Base-by-base conservation (phyloP, 2,888 invertebrate genomes). In the Chymomyza procnemis region DNA sequence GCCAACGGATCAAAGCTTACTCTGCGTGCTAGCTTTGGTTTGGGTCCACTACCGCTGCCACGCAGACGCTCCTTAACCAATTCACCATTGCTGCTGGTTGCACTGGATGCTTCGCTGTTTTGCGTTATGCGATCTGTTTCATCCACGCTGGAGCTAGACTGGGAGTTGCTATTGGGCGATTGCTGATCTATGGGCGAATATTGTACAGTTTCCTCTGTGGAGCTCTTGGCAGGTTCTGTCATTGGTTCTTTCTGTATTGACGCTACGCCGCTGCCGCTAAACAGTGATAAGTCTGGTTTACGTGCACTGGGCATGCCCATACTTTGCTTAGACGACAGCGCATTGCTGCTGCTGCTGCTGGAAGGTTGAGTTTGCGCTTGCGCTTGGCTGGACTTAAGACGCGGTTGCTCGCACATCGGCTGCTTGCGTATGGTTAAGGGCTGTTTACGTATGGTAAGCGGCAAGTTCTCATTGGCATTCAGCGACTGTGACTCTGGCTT, bases 1-100 rank as follows among this genome's bases (percentile, higher is more conserved):
- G 99, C 99, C 84, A 99, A 92, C 19, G 99, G 99, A 92, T 99
- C 99, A 89, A 99, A 99, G 90, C 97, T 98, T 47, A 99, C 99
- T 69, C 98, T 93, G 75, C 97, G 93, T 4, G 95, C 94, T 46
- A 95, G 89, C 85, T 95, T 96, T 22, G 93, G 93, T 82, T 95
- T 95, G 22, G 94, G 93, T 60, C 93, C 94, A 5, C 73, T 72
- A 12, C 73, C 34, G n/a, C 59, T 64, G 58, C 89, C 80, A 90
- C 97, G 96, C 79, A 93, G 93, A 76, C 96, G 93, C 86, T 95
- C 93, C 61, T 90, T 90, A 78, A 95, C 93, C 64, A 58, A 47
- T 0, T 56, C 57, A 41, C 56, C 60, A 22, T 9, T 26, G 46
- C 14, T 21, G 52, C 19, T 63, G 66, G 79, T 22, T 47, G 59